Evolutionary conservation across 2,888 invertebrate genomes (phyloP).

Genomic region (Octodonta nipae): DNA sequence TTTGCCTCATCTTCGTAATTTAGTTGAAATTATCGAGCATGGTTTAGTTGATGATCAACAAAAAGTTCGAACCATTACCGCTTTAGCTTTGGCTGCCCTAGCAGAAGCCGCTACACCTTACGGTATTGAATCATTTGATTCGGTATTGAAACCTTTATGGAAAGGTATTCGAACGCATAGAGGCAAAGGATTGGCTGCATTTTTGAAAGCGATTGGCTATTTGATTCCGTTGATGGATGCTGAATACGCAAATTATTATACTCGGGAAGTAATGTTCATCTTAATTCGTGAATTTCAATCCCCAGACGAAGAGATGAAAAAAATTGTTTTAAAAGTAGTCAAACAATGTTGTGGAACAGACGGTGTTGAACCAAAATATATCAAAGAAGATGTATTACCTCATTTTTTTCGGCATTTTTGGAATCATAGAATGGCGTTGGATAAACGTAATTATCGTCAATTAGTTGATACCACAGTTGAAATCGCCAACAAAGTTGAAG

Average conservation of each 20-base stretch:
- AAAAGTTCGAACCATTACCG: conserved; percentile 97
- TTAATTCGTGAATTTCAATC: conserved; percentile 98
- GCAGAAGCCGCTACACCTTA: conserved; percentile 99
- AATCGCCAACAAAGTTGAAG: conserved; percentile 99
- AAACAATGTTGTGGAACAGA: conserved; percentile 99
- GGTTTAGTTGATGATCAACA: conserved; percentile 97
- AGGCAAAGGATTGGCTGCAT: conserved; percentile 91
- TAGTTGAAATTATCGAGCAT: conserved; percentile 99
- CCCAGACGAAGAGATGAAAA: conserved; percentile 99
- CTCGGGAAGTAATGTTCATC: conserved; percentile 97
- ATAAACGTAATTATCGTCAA: conserved; percentile 92
- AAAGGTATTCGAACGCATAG: conserved; percentile 90
- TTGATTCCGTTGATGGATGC: conserved; percentile 99
- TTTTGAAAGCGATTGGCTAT: conserved; percentile 97
- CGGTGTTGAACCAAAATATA: conserved; percentile 98
- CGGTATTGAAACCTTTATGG: conserved; percentile 97
- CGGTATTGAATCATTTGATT: conserved; percentile 99
- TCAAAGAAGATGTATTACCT: conserved; percentile 96
- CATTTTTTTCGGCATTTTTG: conserved; percentile 99
- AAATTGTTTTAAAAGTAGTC: conserved; percentile 98
- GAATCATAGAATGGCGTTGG: conserved; percentile 99
- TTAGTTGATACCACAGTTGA: conserved; percentile 99
- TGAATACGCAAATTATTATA: conserved; percentile 99
- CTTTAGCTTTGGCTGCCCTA: conserved; percentile 91
- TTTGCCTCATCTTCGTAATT: conserved; percentile 88